Evolutionary conservation across 2,888 invertebrate species (phyloP).

Genomic region (Clanis bilineata): DNA sequence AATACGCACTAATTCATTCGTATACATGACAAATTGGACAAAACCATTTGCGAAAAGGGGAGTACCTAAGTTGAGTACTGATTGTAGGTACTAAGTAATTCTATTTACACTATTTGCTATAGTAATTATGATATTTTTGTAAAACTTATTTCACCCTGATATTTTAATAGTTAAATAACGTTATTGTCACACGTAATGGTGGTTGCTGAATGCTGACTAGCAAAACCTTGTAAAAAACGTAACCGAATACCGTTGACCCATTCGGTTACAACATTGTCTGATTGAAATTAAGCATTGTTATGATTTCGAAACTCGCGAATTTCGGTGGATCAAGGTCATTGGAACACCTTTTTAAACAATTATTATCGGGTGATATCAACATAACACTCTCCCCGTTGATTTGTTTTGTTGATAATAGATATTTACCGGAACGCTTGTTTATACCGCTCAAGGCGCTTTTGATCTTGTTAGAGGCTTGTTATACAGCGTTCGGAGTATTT

Average conservation of each 20-base stretch:
- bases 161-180: neutral
- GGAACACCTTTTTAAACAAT: constrained; percentile 3
- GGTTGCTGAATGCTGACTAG: neutral
- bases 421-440: constrained; percentile 2
- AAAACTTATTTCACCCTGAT: neutral
- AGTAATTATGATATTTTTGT: no score
- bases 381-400: constrained; percentile 10
- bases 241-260: neutral
- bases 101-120: no score
- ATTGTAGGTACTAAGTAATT: no score
- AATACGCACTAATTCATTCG: no score
- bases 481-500: constrained; percentile 8
- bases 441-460: constrained; percentile 14
- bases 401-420: constrained; percentile 1
- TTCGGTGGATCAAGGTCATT: neutral
- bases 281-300: neutral
- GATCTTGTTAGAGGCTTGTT: constrained; percentile 16
- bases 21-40: no score
- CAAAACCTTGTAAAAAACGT: neutral
- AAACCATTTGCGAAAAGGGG: no score
- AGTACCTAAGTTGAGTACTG: no score
- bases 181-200: neutral
- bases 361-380: constrained; percentile 8
- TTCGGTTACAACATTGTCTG: neutral
- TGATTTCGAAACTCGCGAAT: neutral